These are phyloP conservation scores for Metallyticus violacea DNA, from an alignment of 2,888 invertebrate species.

Conservation along the genomic window DNA sequence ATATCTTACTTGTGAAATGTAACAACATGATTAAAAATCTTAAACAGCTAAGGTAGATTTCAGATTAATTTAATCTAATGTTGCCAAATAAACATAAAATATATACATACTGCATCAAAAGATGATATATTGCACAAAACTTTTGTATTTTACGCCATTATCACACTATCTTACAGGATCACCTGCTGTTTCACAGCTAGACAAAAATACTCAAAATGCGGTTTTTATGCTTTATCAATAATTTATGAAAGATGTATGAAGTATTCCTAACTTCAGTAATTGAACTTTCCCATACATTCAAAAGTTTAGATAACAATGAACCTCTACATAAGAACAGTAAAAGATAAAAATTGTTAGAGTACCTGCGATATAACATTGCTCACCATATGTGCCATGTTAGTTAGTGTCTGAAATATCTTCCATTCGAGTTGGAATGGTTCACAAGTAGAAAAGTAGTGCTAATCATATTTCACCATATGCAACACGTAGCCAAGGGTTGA, in stretches of 20 bases:
- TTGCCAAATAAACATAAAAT: background rate
- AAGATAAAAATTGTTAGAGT: background rate
- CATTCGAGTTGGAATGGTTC: background rate
- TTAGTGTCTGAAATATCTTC: background rate
- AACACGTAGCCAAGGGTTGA: background rate
- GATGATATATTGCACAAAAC: background rate
- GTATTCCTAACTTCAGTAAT: background rate
- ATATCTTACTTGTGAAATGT: too few relatives aligned
- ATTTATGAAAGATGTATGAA: background rate
- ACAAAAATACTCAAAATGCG: background rate
- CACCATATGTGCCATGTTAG: background rate
- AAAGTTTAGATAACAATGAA: background rate
- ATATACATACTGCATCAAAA: background rate
- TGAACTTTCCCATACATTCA: background rate
- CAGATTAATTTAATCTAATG: background rate
- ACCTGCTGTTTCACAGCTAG: background rate
- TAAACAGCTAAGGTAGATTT: background rate
- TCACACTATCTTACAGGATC: too few relatives aligned
- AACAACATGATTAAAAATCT: background rate
- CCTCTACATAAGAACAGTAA: background rate
- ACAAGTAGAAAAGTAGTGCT: background rate
- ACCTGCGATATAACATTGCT: background rate
- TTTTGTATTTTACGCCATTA: too few relatives aligned
- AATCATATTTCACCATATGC: background rate
- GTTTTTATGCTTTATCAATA: background rate